These are phyloP conservation scores for Dermatemys mawii DNA, from an alignment of 2,113 vertebrate genomes.

Conservation along the genomic window DNA sequence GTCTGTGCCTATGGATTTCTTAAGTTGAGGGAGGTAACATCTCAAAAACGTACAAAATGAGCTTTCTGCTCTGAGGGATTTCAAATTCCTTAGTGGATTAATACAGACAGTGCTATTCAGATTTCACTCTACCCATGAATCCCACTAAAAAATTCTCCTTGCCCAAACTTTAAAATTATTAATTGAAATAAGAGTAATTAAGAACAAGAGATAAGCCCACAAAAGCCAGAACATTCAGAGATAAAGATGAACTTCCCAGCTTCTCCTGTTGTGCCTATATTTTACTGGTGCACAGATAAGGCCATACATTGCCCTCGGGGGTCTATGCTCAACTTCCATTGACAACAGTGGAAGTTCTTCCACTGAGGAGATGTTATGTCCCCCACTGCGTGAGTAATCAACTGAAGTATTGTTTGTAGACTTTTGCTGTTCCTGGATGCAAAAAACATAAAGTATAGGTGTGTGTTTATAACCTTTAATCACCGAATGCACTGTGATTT, in stretches of 20 bases:
- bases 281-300: neutral
- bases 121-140: neutral
- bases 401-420: neutral
- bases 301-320: neutral
- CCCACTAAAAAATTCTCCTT: neutral
- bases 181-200: neutral
- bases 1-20: neutral
- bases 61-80: neutral
- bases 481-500: neutral
- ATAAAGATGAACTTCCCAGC: neutral
- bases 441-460: neutral
- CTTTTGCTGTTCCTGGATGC: neutral
- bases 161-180: neutral
- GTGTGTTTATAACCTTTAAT: neutral
- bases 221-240: neutral
- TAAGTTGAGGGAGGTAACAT: neutral
- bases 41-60: neutral
- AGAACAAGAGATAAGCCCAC: neutral
- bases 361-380: no score
- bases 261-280: neutral
- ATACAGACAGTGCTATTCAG: neutral
- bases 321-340: neutral
- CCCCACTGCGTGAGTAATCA: neutral
- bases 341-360: neutral
- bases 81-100: neutral